These are phyloP conservation scores for Dolichoris vasculosae DNA, from an alignment of 1,140 invertebrate genomes.

Conservation along the genomic window DNA sequence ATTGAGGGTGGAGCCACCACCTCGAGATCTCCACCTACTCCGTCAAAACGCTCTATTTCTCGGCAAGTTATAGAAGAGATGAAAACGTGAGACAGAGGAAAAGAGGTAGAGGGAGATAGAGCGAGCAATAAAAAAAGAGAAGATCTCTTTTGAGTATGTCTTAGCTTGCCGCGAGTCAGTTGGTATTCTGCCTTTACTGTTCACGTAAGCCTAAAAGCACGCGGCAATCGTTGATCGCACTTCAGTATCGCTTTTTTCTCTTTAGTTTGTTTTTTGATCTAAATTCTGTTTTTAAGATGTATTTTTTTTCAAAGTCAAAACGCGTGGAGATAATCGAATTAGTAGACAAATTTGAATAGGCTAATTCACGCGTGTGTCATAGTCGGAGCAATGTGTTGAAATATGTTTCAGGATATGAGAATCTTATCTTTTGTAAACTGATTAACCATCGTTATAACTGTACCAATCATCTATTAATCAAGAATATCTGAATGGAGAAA, in stretches of 20 bases:
- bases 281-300: background rate
- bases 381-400: background rate
- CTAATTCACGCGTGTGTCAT: background rate
- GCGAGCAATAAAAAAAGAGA: background rate
- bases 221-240: background rate
- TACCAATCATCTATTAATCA: background rate
- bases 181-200: constrained; percentile 65
- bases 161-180: constrained; percentile 71
- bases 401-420: background rate
- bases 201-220: background rate
- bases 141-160: constrained; percentile 66
- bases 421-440: background rate
- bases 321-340: background rate
- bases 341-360: no score
- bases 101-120: background rate
- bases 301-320: background rate
- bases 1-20: constrained; percentile 71
- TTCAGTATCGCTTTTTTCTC: background rate
- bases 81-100: background rate
- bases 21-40: constrained; percentile 73
- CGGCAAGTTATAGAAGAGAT: constrained; percentile 40
- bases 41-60: constrained; percentile 70
- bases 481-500: background rate
- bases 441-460: background rate
- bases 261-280: background rate